phyloP scores from a whole-genome alignment of 2,113 vertebrate species.

The Galemys pyrenaicus region DNA sequence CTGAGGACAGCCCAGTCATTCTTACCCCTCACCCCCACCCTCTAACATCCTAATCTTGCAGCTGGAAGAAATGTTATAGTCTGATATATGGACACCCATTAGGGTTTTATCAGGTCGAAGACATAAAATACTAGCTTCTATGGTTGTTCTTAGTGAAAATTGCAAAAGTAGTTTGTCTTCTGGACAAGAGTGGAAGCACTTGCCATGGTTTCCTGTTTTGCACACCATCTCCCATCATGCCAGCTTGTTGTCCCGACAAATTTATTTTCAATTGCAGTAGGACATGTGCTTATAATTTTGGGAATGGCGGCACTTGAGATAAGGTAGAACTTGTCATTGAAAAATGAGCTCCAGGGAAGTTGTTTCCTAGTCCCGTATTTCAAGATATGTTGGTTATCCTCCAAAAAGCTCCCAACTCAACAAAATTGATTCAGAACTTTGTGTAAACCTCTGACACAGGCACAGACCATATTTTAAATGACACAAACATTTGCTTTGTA shows the following conservation, averaged over 20 bases:
- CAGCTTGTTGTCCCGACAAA: conserved; percentile 57
- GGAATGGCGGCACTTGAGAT: conserved; percentile 57
- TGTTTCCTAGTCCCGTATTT: conserved; percentile 59
- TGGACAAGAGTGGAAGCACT: conserved; percentile 51
- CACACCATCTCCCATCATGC: conserved; percentile 2
- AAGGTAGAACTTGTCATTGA: conserved; percentile 75
- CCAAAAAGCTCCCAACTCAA: background rate
- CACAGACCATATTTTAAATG: background rate
- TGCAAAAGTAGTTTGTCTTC: conserved; percentile 59
- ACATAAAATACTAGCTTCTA: conserved; percentile 58
- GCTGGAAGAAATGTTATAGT: conserved; percentile 27
- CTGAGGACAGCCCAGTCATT: conserved; percentile 19
- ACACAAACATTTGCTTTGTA: background rate
- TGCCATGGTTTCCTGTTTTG: conserved; percentile 37
- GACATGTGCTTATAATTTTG: conserved; percentile 82
- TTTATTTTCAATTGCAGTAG: conserved; percentile 67
- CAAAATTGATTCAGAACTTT: conserved; percentile 64
- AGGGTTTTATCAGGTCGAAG: conserved; percentile 56
- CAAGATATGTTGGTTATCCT: background rate
- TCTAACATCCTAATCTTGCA: background rate
- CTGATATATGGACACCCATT: conserved; percentile 64
- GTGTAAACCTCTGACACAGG: background rate
- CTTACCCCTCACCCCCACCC: too few relatives aligned
- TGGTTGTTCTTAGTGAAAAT: conserved; percentile 60
- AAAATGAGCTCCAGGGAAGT: conserved; percentile 58